phyloP scores from a whole-genome alignment of 1,140 invertebrate genomes.

The Neoseiulus cucumeris region DNA sequence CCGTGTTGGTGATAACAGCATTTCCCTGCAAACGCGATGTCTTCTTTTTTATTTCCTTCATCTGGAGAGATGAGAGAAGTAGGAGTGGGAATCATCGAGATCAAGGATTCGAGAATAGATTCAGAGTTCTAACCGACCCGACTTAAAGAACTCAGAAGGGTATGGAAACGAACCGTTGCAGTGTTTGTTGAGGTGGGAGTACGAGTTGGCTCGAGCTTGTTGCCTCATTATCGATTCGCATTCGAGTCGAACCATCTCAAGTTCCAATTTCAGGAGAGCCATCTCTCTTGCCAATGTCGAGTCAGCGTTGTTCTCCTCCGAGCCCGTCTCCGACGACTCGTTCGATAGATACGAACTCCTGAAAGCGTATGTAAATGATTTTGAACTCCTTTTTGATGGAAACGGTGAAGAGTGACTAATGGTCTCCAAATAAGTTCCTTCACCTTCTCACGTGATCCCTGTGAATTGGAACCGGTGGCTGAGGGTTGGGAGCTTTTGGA shows the following conservation, averaged over 20 bases:
- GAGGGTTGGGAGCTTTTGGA: not conserved
- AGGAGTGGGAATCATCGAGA: no score
- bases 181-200: slow-evolving; percentile 1
- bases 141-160: no score
- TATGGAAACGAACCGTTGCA: not conserved
- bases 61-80: no score
- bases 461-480: not conserved
- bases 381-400: not conserved
- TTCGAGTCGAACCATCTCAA: slow-evolving; percentile 1
- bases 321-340: slow-evolving; percentile 5
- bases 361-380: not conserved
- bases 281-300: slow-evolving; percentile 3
- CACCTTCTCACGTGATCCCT: not conserved
- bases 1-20: slow-evolving; percentile 5
- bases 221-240: slow-evolving; percentile 8
- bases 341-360: slow-evolving; percentile 3
- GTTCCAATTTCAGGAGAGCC: slow-evolving; percentile 2
- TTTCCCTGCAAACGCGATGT: no score
- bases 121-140: no score
- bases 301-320: not conserved
- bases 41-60: no score
- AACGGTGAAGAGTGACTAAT: not conserved
- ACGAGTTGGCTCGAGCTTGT: slow-evolving; percentile 5
- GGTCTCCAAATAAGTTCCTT: not conserved
- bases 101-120: no score